Conservation (phyloP, 2,888 invertebrate genomes). For the Hesperia comma region DNA sequence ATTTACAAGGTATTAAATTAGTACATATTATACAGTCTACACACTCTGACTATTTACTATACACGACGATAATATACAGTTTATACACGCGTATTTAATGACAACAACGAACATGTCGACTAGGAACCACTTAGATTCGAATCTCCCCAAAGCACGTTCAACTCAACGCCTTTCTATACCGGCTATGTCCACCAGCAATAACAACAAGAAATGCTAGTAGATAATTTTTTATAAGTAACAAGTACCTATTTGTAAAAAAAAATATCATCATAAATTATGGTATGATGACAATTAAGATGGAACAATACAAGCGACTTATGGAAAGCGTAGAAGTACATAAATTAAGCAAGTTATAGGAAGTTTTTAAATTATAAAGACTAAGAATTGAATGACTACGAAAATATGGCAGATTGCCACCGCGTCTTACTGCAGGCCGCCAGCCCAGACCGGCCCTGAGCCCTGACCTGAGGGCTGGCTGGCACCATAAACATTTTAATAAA, state of each 20-base stretch:
- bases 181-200: conserved; percentile 24
- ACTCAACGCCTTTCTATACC: too few species aligned
- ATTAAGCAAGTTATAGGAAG: too few species aligned
- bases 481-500: neutral
- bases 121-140: conserved; percentile 31
- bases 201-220: conserved; percentile 35
- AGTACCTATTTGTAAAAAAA: too few species aligned
- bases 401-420: too few species aligned
- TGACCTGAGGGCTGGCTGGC: too few species aligned
- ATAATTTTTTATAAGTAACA: too few species aligned
- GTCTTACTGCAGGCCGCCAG: too few species aligned
- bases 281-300: too few species aligned
- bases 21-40: conserved; percentile 27
- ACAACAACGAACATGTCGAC: conserved; percentile 27
- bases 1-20: conserved; percentile 12
- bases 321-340: neutral
- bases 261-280: too few species aligned
- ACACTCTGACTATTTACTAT: conserved; percentile 14
- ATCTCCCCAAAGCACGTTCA: conserved; percentile 13
- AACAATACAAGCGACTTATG: conserved; percentile 2
- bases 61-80: conserved; percentile 16
- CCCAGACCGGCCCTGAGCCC: too few species aligned
- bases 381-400: too few species aligned
- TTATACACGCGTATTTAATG: conserved; percentile 4
- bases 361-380: too few species aligned